phyloP scores from a whole-genome alignment of 2,888 invertebrate genomes.

The Drosophila histrio region DNA sequence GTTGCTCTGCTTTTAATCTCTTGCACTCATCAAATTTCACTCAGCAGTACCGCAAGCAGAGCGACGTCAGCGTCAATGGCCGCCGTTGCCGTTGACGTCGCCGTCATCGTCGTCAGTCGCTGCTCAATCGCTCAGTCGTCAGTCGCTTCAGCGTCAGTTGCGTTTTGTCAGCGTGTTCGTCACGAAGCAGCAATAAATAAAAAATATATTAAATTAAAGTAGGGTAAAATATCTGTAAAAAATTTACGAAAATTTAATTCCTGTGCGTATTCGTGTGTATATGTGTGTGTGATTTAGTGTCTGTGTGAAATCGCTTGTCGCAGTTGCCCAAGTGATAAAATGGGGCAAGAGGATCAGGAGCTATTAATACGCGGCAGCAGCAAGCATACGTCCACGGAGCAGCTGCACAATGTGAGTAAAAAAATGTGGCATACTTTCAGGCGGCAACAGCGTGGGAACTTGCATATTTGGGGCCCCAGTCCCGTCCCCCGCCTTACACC shows the following conservation, averaged over 20 bases:
- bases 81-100: constrained; percentile 25
- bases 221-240: not conserved
- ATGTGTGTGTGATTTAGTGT: not conserved
- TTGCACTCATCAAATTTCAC: constrained; percentile 63
- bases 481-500: not conserved
- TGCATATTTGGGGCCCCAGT: not conserved
- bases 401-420: constrained; percentile 75
- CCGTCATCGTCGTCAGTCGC: constrained; percentile 8
- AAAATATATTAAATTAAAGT: not conserved
- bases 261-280: not conserved
- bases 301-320: not conserved
- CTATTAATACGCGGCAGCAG: constrained; percentile 72
- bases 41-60: constrained; percentile 39
- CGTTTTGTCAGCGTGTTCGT: constrained; percentile 71
- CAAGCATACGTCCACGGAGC: constrained; percentile 77
- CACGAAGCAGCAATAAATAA: constrained; percentile 46
- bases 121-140: constrained; percentile 34
- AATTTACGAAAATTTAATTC: constrained; percentile 6
- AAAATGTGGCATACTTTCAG: constrained; percentile 30
- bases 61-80: constrained; percentile 51
- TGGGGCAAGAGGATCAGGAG: constrained; percentile 83
- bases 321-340: constrained; percentile 30
- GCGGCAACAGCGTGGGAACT: constrained; percentile 56
- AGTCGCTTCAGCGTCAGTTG: constrained; percentile 58
- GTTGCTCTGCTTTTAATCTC: constrained; percentile 44